phyloP scores from a whole-genome alignment of 2,113 vertebrate genomes.

The Sialia sialis region DNA sequence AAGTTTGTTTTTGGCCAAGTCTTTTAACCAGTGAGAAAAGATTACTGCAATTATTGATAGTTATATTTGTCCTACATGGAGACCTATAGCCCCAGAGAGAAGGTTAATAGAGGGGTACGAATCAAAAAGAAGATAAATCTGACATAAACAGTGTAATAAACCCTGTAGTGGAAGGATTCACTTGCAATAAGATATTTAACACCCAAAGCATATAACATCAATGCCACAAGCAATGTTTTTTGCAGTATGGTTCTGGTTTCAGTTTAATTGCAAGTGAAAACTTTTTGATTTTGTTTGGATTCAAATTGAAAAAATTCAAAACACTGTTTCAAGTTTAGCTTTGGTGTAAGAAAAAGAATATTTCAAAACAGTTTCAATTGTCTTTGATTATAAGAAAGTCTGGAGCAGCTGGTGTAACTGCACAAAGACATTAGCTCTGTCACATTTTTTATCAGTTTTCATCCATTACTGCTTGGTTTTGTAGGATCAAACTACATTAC shows the following conservation, averaged over 20 bases:
- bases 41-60: neutral
- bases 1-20: slow-evolving; percentile 22
- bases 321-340: neutral
- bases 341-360: neutral
- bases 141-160: neutral
- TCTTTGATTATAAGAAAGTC: neutral
- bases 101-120: neutral
- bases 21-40: neutral
- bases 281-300: neutral
- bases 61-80: neutral
- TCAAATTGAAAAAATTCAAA: neutral
- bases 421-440: neutral
- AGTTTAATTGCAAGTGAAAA: neutral
- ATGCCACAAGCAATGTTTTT: neutral
- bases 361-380: neutral
- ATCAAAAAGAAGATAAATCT: neutral
- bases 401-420: neutral
- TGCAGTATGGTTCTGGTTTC: neutral
- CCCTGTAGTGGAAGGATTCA: neutral
- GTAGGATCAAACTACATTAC: neutral
- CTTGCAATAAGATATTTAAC: neutral
- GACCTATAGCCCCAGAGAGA: neutral
- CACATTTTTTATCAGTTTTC: neutral
- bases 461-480: neutral
- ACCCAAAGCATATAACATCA: neutral